These are phyloP conservation scores for Heliconius cydno DNA, from an alignment of 2,888 invertebrate species.

Conservation along the genomic window DNA sequence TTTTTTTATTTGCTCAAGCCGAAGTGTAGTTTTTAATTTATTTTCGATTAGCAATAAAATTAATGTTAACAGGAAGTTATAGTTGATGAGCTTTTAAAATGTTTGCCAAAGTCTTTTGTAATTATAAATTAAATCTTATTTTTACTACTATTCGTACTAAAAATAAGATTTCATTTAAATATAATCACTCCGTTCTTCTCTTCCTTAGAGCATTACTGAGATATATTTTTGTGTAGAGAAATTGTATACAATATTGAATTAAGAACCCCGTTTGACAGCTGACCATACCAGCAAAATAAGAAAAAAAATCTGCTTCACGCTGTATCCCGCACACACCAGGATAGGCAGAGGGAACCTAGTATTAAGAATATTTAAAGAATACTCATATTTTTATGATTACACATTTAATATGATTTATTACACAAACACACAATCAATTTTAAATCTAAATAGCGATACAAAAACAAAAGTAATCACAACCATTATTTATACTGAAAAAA, in stretches of 20 bases:
- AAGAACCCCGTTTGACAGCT: neutral
- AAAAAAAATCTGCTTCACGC: too few species aligned
- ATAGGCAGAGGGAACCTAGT: too few species aligned
- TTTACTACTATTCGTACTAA: neutral
- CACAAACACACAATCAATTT: constrained; percentile 45
- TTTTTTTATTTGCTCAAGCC: neutral
- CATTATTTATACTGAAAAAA: constrained; percentile 63
- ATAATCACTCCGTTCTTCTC: neutral
- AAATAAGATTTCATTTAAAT: neutral
- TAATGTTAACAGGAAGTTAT: neutral
- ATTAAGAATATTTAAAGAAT: too few species aligned
- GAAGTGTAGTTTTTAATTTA: neutral
- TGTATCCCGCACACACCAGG: too few species aligned
- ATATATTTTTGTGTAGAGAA: neutral
- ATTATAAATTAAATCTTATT: neutral
- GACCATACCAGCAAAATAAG: neutral
- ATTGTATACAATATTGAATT: neutral
- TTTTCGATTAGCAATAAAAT: constrained; percentile 7
- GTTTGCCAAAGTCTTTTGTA: neutral
- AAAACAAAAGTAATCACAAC: constrained; percentile 49
- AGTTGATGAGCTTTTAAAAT: neutral
- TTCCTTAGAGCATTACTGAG: neutral
- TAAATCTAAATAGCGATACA: constrained; percentile 47
- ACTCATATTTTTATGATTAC: neutral
- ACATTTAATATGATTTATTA: neutral